Base-by-base conservation (phyloP, 2,797 vertebrate genomes). In the Artibeus jamaicensis region DNA sequence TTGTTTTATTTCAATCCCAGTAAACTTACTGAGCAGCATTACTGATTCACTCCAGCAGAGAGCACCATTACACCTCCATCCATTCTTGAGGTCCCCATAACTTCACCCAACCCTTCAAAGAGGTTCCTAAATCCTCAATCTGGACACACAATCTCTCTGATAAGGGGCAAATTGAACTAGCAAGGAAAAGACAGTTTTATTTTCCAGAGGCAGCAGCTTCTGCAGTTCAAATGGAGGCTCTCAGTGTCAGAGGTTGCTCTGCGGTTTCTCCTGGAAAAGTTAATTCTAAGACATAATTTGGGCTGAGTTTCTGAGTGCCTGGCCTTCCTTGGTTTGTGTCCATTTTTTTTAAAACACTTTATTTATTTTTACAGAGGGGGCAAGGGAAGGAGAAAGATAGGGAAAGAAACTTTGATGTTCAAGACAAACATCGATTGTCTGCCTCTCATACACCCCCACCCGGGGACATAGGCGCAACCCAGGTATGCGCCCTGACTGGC, bases 1-100 rank as follows among this genome's bases (percentile, higher is more conserved):
- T 67, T 34, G 4, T 14, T 81, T 24, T 74, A 50, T 70, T 96
- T 57, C 32, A 83, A 32, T 39, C 78, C 55, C 44, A 0, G 6
- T 42, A 8, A 85, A 70, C 48, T 22, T 90, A 53, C 22, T 7
- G 46, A 39, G 53, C 3, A 10, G n/a, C 82, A 83, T 95, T 95
- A 83, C 90, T 90, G 74, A 92, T 12, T 86, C 19, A 83, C 1
- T 46, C 93, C 97, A 96, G 95, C 73, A 98, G 97, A 97, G 96
- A 96, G 96, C 94, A 94, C 82, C 65, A 48, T 93, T 83, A 95
- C 57, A 83, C 96, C 93, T 97, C 50, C 85, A n/a, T 95, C 39
- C 1, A 1, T 86, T 93, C 57, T 50, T 19, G 9, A 77, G 10
- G 10, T 21, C 53, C 21, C 84, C 83, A 11, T 42, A 65, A 70